Conservation (phyloP, 2,888 invertebrate genomes). For the Plebejus argus region DNA sequence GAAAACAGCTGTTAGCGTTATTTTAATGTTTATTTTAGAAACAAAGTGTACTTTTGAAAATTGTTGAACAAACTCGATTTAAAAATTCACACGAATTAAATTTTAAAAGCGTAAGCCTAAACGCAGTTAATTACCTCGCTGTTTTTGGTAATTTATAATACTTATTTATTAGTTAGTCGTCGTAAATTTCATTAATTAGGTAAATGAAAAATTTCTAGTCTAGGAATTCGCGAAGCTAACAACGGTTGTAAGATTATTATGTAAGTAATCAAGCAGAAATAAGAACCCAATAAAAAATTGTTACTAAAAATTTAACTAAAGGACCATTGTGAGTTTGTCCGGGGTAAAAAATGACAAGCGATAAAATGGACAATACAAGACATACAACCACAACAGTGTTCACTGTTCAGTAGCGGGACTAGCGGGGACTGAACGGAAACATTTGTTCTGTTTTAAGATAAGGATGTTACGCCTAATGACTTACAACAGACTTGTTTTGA, state of each 20-base stretch:
- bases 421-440: conserved; percentile 40
- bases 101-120: too few species aligned
- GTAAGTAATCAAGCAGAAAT: too few species aligned
- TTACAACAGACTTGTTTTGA: conserved; percentile 57
- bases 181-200: not conserved
- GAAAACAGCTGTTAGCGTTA: too few species aligned
- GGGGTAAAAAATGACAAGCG: not conserved
- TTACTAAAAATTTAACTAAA: not conserved
- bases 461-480: conserved; percentile 44
- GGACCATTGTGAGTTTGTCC: not conserved
- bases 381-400: conserved; percentile 40
- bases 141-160: not conserved
- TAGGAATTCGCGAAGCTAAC: too few species aligned
- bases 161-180: too few species aligned
- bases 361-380: conserved; percentile 22
- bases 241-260: too few species aligned
- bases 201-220: not conserved
- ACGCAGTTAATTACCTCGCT: too few species aligned
- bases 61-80: too few species aligned
- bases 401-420: too few species aligned
- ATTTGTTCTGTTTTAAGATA: conserved; percentile 47
- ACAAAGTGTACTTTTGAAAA: not conserved
- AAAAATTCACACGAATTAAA: too few species aligned
- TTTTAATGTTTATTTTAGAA: not conserved
- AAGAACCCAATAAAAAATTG: not conserved